Evolutionary conservation across 2,797 vertebrate genomes (phyloP).

Genomic region (Sebastes cheni): DNA sequence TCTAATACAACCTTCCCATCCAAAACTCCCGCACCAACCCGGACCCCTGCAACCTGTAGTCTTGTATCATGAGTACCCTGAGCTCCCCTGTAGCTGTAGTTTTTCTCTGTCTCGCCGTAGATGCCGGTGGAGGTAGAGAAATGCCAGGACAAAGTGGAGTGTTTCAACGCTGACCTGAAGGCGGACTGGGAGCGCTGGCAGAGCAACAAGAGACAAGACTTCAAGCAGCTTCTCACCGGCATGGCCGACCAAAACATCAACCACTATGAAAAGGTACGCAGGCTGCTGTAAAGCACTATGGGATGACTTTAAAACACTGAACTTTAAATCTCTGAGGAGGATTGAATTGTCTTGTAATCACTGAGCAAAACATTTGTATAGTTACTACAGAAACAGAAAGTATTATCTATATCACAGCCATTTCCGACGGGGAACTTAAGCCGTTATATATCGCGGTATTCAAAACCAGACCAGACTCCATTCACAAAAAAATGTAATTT

Average conservation of each 20-base stretch:
- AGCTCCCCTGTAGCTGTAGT: conserved; percentile 56
- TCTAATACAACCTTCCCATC: not conserved
- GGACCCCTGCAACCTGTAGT: conserved; percentile 12
- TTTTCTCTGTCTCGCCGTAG: conserved; percentile 69
- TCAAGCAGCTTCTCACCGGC: conserved; percentile 92
- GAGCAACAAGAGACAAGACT: conserved; percentile 96
- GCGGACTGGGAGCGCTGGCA: conserved; percentile 99
- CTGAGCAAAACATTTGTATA: too few relatives aligned
- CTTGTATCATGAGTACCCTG: not conserved
- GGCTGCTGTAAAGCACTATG: not conserved
- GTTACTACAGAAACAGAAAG: not conserved
- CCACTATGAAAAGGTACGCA: conserved; percentile 93
- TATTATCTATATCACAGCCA: not conserved
- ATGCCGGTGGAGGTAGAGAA: conserved; percentile 94
- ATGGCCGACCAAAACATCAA: conserved; percentile 97
- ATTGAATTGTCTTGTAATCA: not conserved
- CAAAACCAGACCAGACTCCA: too few relatives aligned
- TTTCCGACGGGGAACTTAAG: too few relatives aligned
- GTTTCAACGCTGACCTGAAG: conserved; percentile 97
- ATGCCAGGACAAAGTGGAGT: conserved; percentile 95
- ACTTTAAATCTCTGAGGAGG: not conserved
- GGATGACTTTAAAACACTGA: fast-evolving
- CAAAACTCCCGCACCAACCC: not conserved
- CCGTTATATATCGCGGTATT: too few relatives aligned
- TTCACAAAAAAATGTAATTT: too few relatives aligned